phyloP scores from a whole-genome alignment of 2,113 vertebrate species.

The Austrofundulus limnaeus region DNA sequence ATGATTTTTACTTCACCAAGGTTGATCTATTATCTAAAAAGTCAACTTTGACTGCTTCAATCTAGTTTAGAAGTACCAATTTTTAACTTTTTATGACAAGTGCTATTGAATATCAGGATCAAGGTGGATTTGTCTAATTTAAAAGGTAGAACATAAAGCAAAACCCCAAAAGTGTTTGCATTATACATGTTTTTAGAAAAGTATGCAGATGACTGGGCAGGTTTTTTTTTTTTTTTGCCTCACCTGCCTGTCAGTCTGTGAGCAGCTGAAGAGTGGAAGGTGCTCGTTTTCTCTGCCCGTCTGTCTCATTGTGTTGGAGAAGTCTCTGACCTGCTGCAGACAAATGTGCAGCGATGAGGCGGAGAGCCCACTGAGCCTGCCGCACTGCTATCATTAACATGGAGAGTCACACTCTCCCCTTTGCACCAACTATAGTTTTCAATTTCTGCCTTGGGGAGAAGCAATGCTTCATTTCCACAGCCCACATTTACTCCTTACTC shows the following conservation, averaged over 20 bases:
- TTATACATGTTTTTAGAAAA: no score
- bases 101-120: background rate
- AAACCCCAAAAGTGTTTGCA: background rate
- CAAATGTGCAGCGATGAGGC: conserved; percentile 49
- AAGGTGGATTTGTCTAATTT: background rate
- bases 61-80: background rate
- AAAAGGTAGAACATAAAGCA: background rate
- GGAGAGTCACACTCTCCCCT: conserved; percentile 66
- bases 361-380: conserved; percentile 57
- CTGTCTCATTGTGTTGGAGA: conserved; percentile 55
- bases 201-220: background rate
- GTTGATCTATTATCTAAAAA: conserved; percentile 14
- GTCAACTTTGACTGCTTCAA: conserved; percentile 10
- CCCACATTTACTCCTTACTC: background rate
- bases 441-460: conserved; percentile 47
- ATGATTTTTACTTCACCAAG: conserved; percentile 16
- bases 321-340: conserved; percentile 67
- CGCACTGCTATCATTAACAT: conserved; percentile 73
- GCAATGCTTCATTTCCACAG: conserved; percentile 26
- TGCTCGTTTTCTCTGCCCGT: conserved; percentile 47
- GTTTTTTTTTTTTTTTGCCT: conserved; percentile 5
- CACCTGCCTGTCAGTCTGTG: conserved; percentile 12
- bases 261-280: conserved; percentile 17
- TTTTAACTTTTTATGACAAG: background rate
- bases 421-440: conserved; percentile 63